Conservation (phyloP, 1,140 invertebrate species). For the Zophobas atratus region DNA sequence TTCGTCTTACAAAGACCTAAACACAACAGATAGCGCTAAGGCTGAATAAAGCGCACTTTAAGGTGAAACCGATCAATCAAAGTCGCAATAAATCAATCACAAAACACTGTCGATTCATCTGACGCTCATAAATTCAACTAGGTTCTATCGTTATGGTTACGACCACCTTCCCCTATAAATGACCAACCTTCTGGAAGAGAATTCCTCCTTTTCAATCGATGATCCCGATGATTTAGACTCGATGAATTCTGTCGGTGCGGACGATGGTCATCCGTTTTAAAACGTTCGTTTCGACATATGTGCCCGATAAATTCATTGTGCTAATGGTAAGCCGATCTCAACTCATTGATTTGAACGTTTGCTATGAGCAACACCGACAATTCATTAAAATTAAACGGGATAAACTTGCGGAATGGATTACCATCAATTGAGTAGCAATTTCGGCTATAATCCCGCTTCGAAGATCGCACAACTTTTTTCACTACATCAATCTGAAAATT, state of each 20-base stretch:
- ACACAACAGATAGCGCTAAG: constrained; percentile 37
- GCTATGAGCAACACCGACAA: constrained; percentile 3
- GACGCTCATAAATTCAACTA: constrained; percentile 58
- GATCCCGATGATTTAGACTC: constrained; percentile 15
- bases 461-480: constrained; percentile 1
- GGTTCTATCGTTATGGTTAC: constrained; percentile 23
- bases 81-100: constrained; percentile 57
- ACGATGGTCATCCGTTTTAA: neutral
- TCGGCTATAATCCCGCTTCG: neutral
- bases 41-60: constrained; percentile 29
- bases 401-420: constrained; percentile 7
- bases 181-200: constrained; percentile 44
- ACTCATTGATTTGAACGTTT: neutral
- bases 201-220: constrained; percentile 44
- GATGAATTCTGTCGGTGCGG: neutral
- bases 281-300: neutral
- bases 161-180: constrained; percentile 20
- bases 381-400: constrained; percentile 9
- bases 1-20: constrained; percentile 1
- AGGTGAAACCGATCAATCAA: constrained; percentile 56
- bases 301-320: constrained; percentile 1
- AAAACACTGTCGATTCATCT: constrained; percentile 56
- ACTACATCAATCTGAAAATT: neutral
- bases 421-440: constrained; percentile 3
- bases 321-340: constrained; percentile 6